Conservation (phyloP, 2,888 invertebrate genomes). For the Melanostoma mellinum region DNA sequence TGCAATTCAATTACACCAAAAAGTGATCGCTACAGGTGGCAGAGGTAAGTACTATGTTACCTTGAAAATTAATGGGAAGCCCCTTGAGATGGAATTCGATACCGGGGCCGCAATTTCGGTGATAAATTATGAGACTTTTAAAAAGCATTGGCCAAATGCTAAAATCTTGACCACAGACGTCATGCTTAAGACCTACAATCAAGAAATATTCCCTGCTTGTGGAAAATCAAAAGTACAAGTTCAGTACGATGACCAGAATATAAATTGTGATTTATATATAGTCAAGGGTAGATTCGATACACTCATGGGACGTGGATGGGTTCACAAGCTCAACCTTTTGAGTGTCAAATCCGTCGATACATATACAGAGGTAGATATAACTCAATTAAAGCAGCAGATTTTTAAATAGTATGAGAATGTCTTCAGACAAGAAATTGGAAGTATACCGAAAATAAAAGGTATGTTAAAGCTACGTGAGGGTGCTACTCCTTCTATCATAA, state of each 20-base stretch:
- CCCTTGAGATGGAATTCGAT: constrained; percentile 14
- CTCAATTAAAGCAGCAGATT: background rate
- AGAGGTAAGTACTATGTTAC: background rate
- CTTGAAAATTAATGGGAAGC: constrained; percentile 1
- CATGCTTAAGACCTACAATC: constrained; percentile 4
- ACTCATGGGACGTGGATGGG: background rate
- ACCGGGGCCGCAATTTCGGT: background rate
- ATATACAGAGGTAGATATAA: background rate
- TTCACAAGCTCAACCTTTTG: constrained; percentile 5
- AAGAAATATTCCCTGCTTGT: constrained; percentile 1
- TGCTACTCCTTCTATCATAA: constrained; percentile 15
- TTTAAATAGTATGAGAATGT: background rate
- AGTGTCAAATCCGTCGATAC: background rate
- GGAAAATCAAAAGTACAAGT: constrained; percentile 16
- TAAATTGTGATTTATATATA: constrained; percentile 11
- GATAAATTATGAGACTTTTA: background rate
- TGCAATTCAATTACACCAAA: background rate
- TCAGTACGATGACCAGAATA: background rate
- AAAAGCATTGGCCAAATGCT: constrained; percentile 5
- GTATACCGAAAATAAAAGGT: constrained; percentile 9
- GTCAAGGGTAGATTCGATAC: constrained; percentile 22
- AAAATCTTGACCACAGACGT: constrained; percentile 16
- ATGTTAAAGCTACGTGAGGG: constrained; percentile 15
- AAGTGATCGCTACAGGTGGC: background rate
- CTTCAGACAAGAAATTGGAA: constrained; percentile 14